A percentile compares a stretch with the other conserved stretches of the same genome.
Conservation (phyloP, 2,888 invertebrate species). For the Euclidia mi region DNA sequence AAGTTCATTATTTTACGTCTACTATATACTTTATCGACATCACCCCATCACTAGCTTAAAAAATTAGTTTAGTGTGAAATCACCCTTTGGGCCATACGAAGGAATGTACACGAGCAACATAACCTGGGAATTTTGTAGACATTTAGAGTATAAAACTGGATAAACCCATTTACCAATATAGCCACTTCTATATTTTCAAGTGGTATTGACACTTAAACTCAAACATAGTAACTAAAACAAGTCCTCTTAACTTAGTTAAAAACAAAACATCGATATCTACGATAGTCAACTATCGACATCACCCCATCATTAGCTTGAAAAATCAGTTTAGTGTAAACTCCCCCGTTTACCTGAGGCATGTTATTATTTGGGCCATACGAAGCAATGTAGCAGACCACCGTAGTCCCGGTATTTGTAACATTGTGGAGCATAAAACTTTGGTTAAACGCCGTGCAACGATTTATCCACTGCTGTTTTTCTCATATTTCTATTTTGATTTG, state of each 20-base stretch:
- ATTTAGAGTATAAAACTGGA: slow-evolving; percentile 20
- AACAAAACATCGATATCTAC: slow-evolving; percentile 6
- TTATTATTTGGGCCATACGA: slow-evolving; percentile 75
- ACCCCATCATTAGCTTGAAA: slow-evolving; percentile 56
- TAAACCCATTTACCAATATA: slow-evolving; percentile 22
- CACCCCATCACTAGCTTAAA: slow-evolving; percentile 53
- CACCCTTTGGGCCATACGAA: slow-evolving; percentile 64
- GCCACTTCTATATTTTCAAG: slow-evolving; percentile 44
- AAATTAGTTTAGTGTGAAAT: slow-evolving; percentile 78
- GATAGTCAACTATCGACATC: slow-evolving; percentile 10
- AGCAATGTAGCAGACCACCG: slow-evolving; percentile 31
- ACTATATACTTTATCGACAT: too few species aligned
- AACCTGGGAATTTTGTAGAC: slow-evolving; percentile 27
- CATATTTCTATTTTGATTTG: slow-evolving; percentile 50
- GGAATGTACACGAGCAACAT: slow-evolving; percentile 27
- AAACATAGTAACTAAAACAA: too few species aligned
- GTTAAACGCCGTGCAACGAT: slow-evolving; percentile 23
- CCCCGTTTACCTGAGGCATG: slow-evolving; percentile 72
- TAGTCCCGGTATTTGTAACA: slow-evolving; percentile 29
- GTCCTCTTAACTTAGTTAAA: too few species aligned
- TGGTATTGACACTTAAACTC: too few species aligned
- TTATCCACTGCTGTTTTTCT: slow-evolving; percentile 43
- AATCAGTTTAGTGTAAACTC: slow-evolving; percentile 78
- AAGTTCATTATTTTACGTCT: too few species aligned
- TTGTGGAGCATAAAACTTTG: slow-evolving; percentile 20